Evolutionary conservation across 2,888 invertebrate genomes (phyloP).

Genomic region (Drosophila siamana): DNA sequence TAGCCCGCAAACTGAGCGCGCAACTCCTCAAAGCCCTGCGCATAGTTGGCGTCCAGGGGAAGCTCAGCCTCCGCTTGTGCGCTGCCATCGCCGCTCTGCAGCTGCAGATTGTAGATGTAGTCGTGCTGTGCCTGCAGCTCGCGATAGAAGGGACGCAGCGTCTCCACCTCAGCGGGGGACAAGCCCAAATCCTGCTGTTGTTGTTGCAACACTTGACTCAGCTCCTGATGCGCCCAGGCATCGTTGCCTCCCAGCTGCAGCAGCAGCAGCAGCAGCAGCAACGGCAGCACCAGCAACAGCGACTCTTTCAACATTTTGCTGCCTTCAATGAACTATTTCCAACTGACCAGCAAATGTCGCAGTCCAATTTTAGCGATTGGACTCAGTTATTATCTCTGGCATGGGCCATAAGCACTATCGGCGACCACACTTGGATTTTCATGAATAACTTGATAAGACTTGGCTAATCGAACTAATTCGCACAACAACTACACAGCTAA

Average conservation of each 20-base stretch:
- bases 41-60: slow-evolving; percentile 41
- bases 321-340: slow-evolving; percentile 17
- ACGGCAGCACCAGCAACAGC: slow-evolving; percentile 38
- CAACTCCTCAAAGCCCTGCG: slow-evolving; percentile 54
- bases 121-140: slow-evolving; percentile 75
- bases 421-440: slow-evolving; percentile 63
- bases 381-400: slow-evolving; percentile 36
- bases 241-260: slow-evolving; percentile 31
- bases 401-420: slow-evolving; percentile 52
- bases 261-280: slow-evolving; percentile 36
- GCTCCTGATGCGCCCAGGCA: slow-evolving; percentile 47
- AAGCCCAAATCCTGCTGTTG: slow-evolving; percentile 60
- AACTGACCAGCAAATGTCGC: slow-evolving; percentile 41
- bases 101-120: slow-evolving; percentile 52
- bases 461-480: slow-evolving; percentile 61
- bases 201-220: slow-evolving; percentile 46
- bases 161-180: slow-evolving; percentile 60
- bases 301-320: slow-evolving; percentile 40
- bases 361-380: slow-evolving; percentile 10
- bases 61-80: neutral
- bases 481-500: slow-evolving; percentile 17
- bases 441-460: slow-evolving; percentile 54
- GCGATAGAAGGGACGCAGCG: slow-evolving; percentile 68
- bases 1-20: slow-evolving; percentile 50
- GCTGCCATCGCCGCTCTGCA: slow-evolving; percentile 50